phyloP scores from a whole-genome alignment of 1,140 invertebrate genomes.

The Pomacea maculata region DNA sequence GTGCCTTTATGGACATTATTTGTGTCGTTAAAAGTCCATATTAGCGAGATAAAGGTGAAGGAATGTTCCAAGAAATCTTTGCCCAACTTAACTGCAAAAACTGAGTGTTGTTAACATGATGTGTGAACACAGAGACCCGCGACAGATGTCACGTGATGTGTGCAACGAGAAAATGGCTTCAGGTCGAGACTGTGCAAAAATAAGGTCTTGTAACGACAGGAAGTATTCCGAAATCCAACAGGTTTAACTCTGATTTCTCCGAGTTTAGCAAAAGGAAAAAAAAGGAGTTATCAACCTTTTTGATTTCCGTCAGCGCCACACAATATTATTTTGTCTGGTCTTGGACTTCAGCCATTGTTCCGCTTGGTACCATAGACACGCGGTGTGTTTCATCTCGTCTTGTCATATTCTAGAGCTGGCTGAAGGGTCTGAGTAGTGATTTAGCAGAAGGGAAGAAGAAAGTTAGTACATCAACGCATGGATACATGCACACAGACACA shows the following conservation, averaged over 20 bases:
- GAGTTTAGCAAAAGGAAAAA: too few relatives aligned
- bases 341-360: neutral
- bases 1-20: neutral
- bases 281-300: neutral
- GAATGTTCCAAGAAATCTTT: too few relatives aligned
- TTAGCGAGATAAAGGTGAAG: neutral
- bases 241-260: too few relatives aligned
- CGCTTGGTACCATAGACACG: neutral
- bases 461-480: neutral
- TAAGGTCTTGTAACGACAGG: too few relatives aligned
- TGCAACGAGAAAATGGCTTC: too few relatives aligned
- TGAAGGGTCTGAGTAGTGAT: neutral
- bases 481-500: neutral
- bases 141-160: too few relatives aligned
- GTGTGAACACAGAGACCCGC: neutral
- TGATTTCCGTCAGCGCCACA: neutral
- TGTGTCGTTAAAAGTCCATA: neutral
- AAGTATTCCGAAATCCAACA: too few relatives aligned
- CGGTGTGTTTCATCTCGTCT: too few relatives aligned
- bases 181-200: too few relatives aligned
- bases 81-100: too few relatives aligned
- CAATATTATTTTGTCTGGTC: slow-evolving; percentile 1
- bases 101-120: neutral
- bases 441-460: neutral
- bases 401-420: too few relatives aligned